Conservation (phyloP, 2,797 vertebrate genomes). For the Acrossocheilus wenchowensis region DNA sequence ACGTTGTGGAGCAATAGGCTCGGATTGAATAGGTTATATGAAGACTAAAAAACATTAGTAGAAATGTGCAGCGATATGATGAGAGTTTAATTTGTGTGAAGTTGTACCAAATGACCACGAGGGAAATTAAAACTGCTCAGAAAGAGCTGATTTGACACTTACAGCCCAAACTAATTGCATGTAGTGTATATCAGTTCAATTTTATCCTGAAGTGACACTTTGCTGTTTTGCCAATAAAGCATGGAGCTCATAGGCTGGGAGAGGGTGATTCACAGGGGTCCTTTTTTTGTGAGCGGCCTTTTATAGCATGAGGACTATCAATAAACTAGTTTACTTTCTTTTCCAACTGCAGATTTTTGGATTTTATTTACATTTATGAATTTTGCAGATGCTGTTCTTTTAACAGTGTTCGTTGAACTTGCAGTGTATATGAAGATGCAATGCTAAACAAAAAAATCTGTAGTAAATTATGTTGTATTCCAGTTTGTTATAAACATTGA, state of each 20-base stretch:
- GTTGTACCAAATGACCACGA: slow-evolving; percentile 36
- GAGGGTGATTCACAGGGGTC: background rate
- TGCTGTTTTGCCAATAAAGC: background rate
- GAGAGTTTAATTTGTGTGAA: slow-evolving; percentile 49
- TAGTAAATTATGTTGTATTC: too few relatives aligned
- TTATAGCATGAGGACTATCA: background rate
- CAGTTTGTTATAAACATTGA: too few relatives aligned
- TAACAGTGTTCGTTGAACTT: background rate
- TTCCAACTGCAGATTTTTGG: background rate
- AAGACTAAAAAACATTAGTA: slow-evolving; percentile 34
- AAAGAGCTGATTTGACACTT: slow-evolving; percentile 24
- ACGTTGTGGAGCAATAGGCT: background rate
- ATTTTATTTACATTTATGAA: background rate
- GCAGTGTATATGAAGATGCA: background rate
- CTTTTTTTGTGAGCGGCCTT: background rate
- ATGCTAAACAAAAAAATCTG: background rate
- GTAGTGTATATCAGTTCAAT: slow-evolving; percentile 9
- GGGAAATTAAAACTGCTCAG: slow-evolving; percentile 37
- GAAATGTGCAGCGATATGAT: background rate
- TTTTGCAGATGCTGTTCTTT: background rate
- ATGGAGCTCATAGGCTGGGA: background rate
- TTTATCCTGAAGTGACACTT: slow-evolving; percentile 17
- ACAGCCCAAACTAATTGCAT: slow-evolving; percentile 8
- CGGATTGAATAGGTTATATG: slow-evolving; percentile 26
- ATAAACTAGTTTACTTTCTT: slow-evolving; percentile 2